Percentiles rank a stretch among this genome's conserved stretches.
Evolutionary conservation across 2,797 vertebrate species (phyloP).

Genomic region (Phoxinus dragarum): DNA sequence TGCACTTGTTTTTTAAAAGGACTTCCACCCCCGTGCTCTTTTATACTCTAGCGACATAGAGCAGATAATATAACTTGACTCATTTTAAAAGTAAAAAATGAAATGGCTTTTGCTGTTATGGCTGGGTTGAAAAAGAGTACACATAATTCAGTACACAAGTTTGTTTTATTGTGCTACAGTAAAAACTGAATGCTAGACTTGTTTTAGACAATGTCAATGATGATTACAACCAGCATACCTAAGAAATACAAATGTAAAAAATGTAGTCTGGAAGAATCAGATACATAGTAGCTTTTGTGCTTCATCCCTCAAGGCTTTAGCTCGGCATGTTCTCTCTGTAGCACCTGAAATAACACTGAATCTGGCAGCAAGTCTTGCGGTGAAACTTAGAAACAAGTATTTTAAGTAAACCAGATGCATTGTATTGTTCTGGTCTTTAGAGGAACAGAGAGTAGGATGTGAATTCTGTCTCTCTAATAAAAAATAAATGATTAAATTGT

Average conservation of each 20-base stretch:
- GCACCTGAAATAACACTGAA: constrained; percentile 59
- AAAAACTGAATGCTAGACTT: background rate
- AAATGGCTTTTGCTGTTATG: constrained; percentile 10
- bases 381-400: constrained; percentile 17
- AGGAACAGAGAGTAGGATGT: background rate
- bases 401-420: constrained; percentile 24
- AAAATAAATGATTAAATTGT: constrained; percentile 69
- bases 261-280: constrained; percentile 12
- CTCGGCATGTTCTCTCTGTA: constrained; percentile 14
- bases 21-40: constrained; percentile 29
- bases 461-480: constrained; percentile 61
- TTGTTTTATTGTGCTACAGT: constrained; percentile 17
- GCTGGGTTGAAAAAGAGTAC: constrained; percentile 3
- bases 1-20: constrained; percentile 56
- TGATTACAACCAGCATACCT: constrained; percentile 53
- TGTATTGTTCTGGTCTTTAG: constrained; percentile 22
- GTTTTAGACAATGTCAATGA: constrained; percentile 44
- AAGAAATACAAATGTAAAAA: constrained; percentile 54
- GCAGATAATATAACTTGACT: constrained; percentile 35
- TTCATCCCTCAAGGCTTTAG: constrained; percentile 21
- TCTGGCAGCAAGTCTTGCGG: constrained; percentile 37
- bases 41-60: constrained; percentile 1
- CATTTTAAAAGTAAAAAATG: constrained; percentile 13
- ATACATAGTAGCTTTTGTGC: constrained; percentile 27
- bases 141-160: background rate